These are phyloP conservation scores for Megaceryle maxima DNA, from an alignment of 2,113 vertebrate genomes.

Conservation along the genomic window DNA sequence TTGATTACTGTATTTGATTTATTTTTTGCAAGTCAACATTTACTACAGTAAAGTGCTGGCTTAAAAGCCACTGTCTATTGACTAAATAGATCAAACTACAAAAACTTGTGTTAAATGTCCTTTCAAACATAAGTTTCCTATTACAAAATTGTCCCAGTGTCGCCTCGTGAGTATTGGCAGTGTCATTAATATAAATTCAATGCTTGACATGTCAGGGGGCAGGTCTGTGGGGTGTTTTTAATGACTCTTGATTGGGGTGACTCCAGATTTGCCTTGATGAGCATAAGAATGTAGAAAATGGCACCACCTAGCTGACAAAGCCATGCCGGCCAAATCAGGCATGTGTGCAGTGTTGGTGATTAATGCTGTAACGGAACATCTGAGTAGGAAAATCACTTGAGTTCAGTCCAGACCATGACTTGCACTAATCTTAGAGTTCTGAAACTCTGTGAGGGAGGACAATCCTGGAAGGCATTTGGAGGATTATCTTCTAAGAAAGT, in stretches of 20 bases:
- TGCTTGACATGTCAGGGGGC: neutral
- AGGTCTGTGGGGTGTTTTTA: neutral
- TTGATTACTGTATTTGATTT: neutral
- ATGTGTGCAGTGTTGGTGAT: accelerated
- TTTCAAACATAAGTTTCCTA: neutral
- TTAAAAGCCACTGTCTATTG: neutral
- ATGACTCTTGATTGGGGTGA: neutral
- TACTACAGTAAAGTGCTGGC: neutral
- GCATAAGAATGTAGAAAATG: neutral
- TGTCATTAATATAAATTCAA: neutral
- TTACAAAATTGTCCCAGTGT: neutral
- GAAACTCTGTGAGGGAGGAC: neutral
- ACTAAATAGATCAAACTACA: neutral
- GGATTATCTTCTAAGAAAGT: neutral
- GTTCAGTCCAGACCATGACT: neutral
- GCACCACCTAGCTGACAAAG: conserved; percentile 5
- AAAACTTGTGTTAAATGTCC: neutral
- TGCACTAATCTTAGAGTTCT: neutral
- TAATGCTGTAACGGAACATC: neutral
- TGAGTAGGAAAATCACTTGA: neutral
- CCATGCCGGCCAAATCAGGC: neutral
- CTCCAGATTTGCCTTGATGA: neutral
- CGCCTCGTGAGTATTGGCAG: neutral
- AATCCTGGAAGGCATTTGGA: neutral
- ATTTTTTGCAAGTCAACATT: neutral